phyloP scores from a whole-genome alignment of 35 echinoderm and acorn worm genomes.

The Strongylocentrotus purpuratus region DNA sequence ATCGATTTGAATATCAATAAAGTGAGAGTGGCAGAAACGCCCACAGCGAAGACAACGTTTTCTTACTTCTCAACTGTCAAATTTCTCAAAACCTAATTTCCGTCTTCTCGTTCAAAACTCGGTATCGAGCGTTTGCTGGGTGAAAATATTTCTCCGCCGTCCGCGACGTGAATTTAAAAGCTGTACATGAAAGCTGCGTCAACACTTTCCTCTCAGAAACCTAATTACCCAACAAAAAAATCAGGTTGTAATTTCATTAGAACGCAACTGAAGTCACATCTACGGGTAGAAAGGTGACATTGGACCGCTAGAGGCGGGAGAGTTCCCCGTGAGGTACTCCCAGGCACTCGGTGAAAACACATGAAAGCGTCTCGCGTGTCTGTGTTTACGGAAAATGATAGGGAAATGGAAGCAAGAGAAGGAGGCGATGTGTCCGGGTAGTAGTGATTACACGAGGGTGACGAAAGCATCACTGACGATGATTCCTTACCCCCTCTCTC shows the following conservation, averaged over 20 bases:
- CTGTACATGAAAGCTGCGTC: slow-evolving; percentile 25
- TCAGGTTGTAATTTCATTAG: slow-evolving; percentile 45
- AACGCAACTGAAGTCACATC: slow-evolving; percentile 40
- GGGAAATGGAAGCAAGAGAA: not conserved
- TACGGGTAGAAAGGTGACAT: not conserved
- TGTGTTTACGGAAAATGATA: slow-evolving; percentile 29
- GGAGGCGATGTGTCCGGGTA: not conserved
- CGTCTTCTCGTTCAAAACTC: not conserved
- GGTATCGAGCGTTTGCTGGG: not conserved
- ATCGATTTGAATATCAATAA: not conserved
- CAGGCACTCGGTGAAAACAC: not conserved
- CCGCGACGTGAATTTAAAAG: not conserved
- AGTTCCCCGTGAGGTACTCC: not conserved
- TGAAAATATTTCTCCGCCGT: not conserved
- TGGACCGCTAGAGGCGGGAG: not conserved
- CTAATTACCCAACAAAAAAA: slow-evolving; percentile 44
- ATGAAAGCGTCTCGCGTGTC: not conserved
- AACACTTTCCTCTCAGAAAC: slow-evolving; percentile 35
- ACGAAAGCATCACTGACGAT: not conserved
- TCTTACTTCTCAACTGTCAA: not conserved
- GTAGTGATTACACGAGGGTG: not conserved
- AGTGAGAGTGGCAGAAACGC: not conserved
- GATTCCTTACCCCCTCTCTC: not conserved
- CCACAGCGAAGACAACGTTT: not conserved
- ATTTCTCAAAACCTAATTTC: not conserved